phyloP scores from a whole-genome alignment of 2,797 vertebrate genomes.

The Catostomus latipinnis region DNA sequence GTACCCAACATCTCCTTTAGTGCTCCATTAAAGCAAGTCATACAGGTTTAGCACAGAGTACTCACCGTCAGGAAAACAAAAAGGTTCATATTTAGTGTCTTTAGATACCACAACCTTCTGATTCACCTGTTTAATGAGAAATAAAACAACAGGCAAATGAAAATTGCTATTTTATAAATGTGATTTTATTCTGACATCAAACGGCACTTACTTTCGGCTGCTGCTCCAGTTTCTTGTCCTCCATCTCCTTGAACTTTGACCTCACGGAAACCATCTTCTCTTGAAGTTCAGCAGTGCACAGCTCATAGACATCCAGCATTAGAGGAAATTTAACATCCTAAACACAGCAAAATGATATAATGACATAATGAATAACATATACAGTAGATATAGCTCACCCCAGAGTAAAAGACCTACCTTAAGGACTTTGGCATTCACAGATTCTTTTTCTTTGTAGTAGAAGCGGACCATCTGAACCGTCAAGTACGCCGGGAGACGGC shows the following conservation, averaged over 20 bases:
- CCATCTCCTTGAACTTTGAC: constrained; percentile 96
- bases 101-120: constrained; percentile 76
- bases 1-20: too few relatives aligned
- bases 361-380: neutral
- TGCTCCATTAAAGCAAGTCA: too few relatives aligned
- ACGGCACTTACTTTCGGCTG: constrained; percentile 75
- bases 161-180: too few relatives aligned
- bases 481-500: constrained; percentile 93
- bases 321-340: constrained; percentile 99
- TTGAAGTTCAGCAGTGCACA: constrained; percentile 92
- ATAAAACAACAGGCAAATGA: neutral
- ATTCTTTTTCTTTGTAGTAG: constrained; percentile 99
- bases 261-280: constrained; percentile 92
- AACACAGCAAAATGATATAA: neutral
- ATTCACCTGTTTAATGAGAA: constrained; percentile 58
- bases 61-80: constrained; percentile 93
- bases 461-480: constrained; percentile 98
- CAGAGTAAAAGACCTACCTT: constrained; percentile 79
- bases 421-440: constrained; percentile 99
- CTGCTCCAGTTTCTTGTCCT: constrained; percentile 93
- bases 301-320: constrained; percentile 96
- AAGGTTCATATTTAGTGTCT: constrained; percentile 89
- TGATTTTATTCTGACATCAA: neutral
- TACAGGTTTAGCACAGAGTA: constrained; percentile 30
- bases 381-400: neutral